Evolutionary conservation across 2,797 vertebrate genomes (phyloP).

Genomic region (Mastacembelus armatus): DNA sequence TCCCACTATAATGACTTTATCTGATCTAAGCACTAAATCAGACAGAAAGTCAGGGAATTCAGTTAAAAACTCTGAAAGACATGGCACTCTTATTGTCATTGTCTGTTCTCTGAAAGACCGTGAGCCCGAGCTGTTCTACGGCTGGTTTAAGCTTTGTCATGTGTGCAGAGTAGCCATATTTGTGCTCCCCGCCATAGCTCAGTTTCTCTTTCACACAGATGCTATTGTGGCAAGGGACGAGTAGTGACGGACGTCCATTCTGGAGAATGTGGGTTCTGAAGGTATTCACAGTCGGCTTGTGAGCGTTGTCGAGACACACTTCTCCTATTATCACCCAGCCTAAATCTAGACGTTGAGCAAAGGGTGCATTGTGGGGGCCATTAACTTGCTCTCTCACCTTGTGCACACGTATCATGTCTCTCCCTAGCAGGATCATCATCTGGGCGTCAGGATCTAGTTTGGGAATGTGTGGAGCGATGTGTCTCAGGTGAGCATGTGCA

Average conservation of each 20-base stretch:
- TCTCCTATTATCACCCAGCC: no score
- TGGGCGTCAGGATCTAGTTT: constrained; percentile 35
- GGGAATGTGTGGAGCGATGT: constrained; percentile 23
- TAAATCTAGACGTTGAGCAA: constrained; percentile 27
- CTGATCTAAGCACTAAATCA: no score
- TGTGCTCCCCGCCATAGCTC: constrained; percentile 16
- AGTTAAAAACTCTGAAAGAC: constrained; percentile 48
- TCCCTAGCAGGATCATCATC: constrained; percentile 41
- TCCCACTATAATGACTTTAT: no score
- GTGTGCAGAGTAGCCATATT: not conserved
- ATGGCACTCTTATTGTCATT: constrained; percentile 25
- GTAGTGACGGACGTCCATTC: constrained; percentile 20
- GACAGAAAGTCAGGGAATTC: no score
- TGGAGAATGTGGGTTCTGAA: constrained; percentile 20
- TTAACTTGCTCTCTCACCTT: constrained; percentile 40
- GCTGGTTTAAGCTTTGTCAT: no score
- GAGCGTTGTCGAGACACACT: no score
- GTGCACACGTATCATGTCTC: constrained; percentile 48
- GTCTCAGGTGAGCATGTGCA: constrained; percentile 27
- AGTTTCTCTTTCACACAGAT: constrained; percentile 12
- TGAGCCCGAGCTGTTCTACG: constrained; percentile 15
- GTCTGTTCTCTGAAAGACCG: constrained; percentile 15
- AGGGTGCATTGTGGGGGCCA: constrained; percentile 18
- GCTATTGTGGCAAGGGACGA: not conserved
- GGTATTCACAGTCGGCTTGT: constrained; percentile 23